These are phyloP conservation scores for Pteromalus puparum DNA, from an alignment of 1,140 invertebrate genomes.

Conservation along the genomic window DNA sequence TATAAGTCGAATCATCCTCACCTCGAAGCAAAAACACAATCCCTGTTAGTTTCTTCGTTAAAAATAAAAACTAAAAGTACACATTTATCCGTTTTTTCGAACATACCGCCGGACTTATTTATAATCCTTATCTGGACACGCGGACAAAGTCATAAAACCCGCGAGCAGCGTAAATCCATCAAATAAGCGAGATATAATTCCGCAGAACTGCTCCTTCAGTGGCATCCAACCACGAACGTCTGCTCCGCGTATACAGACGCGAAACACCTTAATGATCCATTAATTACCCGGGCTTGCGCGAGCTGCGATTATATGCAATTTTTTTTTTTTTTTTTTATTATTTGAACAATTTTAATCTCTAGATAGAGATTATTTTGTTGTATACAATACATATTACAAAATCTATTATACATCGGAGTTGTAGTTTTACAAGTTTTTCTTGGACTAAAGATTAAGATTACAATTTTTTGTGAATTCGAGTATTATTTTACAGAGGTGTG, in stretches of 20 bases:
- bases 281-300: conserved; percentile 40
- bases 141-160: not conserved
- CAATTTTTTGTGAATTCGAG: not conserved
- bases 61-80: no score
- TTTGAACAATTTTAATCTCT: no score
- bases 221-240: not conserved
- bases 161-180: not conserved
- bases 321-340: no score
- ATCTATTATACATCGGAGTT: no score
- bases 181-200: conserved; percentile 7
- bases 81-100: not conserved
- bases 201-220: conserved; percentile 13
- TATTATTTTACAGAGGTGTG: not conserved
- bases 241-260: not conserved
- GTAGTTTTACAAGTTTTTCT: not conserved
- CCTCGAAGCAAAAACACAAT: no score
- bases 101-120: not conserved
- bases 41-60: no score
- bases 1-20: not conserved
- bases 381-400: no score
- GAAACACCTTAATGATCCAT: conserved; percentile 44
- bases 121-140: not conserved
- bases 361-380: no score
- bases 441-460: not conserved
- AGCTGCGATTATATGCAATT: conserved; percentile 21